Conservation (phyloP, 1,140 invertebrate species). For the Eriosoma lanigerum region DNA sequence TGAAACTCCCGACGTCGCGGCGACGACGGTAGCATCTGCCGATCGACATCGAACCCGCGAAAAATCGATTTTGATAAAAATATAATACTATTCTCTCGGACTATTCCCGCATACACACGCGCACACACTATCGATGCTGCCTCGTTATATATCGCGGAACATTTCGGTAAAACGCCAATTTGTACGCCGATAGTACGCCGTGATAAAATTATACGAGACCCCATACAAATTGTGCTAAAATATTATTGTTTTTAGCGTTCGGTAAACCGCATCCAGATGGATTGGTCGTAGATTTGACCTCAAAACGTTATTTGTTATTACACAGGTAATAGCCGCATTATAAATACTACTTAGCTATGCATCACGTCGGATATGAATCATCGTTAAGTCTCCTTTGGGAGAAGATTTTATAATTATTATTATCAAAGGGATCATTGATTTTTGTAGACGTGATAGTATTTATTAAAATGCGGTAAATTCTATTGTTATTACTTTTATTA, state of each 20-base stretch:
- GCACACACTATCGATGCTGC: no score
- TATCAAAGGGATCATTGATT: not conserved
- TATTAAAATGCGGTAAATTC: no score
- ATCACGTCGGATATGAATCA: not conserved
- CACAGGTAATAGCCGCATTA: not conserved
- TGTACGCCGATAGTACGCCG: not conserved
- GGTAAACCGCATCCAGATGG: no score
- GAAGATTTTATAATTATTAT: conserved; percentile 21
- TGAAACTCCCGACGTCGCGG: not conserved
- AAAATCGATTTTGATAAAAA: no score
- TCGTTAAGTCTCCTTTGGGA: not conserved
- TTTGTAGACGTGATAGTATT: not conserved
- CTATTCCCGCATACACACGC: no score
- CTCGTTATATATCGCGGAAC: not conserved
- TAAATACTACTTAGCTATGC: not conserved
- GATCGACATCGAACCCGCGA: not conserved
- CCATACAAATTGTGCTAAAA: not conserved
- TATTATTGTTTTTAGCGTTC: not conserved
- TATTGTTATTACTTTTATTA: no score
- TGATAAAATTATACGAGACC: not conserved
- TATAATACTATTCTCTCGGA: no score
- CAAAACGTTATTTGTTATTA: not conserved
- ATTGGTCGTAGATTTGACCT: not conserved
- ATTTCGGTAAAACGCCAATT: conserved; percentile 7
- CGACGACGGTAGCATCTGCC: not conserved